Evolutionary conservation across 2,888 invertebrate species (phyloP).

Genomic region (Lypha dubia): DNA sequence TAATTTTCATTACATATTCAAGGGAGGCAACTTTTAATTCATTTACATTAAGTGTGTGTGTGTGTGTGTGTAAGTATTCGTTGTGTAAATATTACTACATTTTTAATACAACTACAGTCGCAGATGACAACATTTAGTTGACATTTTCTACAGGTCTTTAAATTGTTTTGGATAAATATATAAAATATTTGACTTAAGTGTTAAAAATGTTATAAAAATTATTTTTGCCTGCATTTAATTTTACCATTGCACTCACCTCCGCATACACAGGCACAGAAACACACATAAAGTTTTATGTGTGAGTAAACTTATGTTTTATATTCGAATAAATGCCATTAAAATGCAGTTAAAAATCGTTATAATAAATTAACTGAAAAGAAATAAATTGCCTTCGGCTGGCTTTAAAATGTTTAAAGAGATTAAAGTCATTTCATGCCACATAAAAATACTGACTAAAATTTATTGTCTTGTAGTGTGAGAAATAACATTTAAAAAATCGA

Average conservation of each 20-base stretch:
- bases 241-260: not conserved
- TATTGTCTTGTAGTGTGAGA: too few species aligned
- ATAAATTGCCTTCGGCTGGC: constrained; percentile 7
- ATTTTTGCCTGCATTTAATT: constrained; percentile 14
- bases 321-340: constrained; percentile 18
- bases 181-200: constrained; percentile 45
- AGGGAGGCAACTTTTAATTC: constrained; percentile 1
- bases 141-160: constrained; percentile 55
- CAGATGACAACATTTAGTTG: constrained; percentile 38
- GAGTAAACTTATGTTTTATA: not conserved
- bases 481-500: too few species aligned
- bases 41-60: constrained; percentile 26
- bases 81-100: constrained; percentile 35
- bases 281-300: not conserved
- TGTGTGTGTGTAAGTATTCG: not conserved
- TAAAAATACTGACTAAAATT: not conserved
- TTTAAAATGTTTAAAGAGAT: not conserved
- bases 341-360: constrained; percentile 22
- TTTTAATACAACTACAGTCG: constrained; percentile 10
- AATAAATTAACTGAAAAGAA: constrained; percentile 19
- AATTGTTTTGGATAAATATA: constrained; percentile 49
- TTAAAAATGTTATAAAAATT: constrained; percentile 33
- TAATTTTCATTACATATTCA: not conserved
- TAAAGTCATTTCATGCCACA: not conserved
- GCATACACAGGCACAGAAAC: not conserved